A percentile compares a stretch with the other conserved stretches of the same genome.
These are phyloP conservation scores for Chelmon rostratus DNA, from an alignment of 2,797 vertebrate genomes.

Conservation along the genomic window DNA sequence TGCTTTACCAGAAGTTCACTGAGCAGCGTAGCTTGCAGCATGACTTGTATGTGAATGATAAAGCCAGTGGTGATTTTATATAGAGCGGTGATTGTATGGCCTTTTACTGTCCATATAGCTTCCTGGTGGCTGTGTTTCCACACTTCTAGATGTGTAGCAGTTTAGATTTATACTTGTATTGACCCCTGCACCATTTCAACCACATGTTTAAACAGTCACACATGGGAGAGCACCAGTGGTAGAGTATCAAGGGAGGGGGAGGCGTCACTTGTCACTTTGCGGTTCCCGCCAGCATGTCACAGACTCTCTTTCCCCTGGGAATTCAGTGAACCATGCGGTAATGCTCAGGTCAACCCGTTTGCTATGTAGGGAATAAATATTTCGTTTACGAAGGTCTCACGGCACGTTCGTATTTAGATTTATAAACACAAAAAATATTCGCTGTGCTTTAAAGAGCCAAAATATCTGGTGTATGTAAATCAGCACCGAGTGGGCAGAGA, in stretches of 20 bases:
- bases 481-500: background rate
- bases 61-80: constrained; percentile 5
- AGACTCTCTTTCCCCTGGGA: constrained; percentile 73
- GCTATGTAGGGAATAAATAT: constrained; percentile 37
- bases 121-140: constrained; percentile 52
- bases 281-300: constrained; percentile 79
- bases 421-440: background rate
- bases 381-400: constrained; percentile 3
- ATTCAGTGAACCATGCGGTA: constrained; percentile 68
- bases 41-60: constrained; percentile 21
- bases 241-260: constrained; percentile 59
- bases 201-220: constrained; percentile 75
- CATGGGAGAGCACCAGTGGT: constrained; percentile 71
- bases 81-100: constrained; percentile 35
- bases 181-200: constrained; percentile 53
- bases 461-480: background rate
- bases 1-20: constrained; percentile 2
- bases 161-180: constrained; percentile 69
- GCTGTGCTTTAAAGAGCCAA: background rate
- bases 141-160: constrained; percentile 62
- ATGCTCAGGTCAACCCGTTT: constrained; percentile 68
- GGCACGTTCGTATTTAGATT: background rate
- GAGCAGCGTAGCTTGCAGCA: constrained; percentile 12
- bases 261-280: constrained; percentile 80
- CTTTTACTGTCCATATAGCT: constrained; percentile 50